These are phyloP conservation scores for Cephus runcator DNA, from an alignment of 2,888 invertebrate genomes.

Conservation along the genomic window DNA sequence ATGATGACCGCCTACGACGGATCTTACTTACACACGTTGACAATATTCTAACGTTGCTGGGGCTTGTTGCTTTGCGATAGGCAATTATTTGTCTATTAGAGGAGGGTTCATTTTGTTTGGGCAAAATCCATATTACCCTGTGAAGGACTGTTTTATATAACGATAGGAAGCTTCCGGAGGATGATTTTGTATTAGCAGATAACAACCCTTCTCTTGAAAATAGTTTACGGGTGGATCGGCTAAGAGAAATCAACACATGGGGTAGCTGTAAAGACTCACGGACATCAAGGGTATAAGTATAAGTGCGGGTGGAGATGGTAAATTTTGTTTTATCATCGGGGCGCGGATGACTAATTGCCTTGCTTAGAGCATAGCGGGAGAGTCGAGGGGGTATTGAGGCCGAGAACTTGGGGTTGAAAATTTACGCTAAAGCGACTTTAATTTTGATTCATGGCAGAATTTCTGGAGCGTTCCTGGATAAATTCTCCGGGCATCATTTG, in stretches of 20 bases:
- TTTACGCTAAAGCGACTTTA: constrained; percentile 53
- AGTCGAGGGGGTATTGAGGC: constrained; percentile 1
- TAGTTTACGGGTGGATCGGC: not conserved
- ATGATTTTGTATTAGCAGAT: not conserved
- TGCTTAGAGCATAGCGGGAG: constrained; percentile 38
- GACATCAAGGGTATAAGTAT: not conserved
- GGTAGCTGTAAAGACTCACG: not conserved
- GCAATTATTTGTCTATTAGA: not conserved
- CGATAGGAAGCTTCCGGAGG: not conserved
- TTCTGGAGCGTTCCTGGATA: constrained; percentile 23
- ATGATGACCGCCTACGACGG: not conserved
- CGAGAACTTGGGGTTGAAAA: constrained; percentile 28
- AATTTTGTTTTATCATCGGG: constrained; percentile 47
- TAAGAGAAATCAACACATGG: not conserved
- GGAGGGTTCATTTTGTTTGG: not conserved
- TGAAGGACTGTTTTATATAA: not conserved
- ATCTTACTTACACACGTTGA: not conserved
- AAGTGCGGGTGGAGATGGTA: constrained; percentile 23
- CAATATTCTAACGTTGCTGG: not conserved
- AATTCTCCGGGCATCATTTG: constrained; percentile 20
- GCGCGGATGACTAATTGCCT: constrained; percentile 51
- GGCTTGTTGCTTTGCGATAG: not conserved
- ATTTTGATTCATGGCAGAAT: constrained; percentile 54
- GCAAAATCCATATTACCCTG: not conserved
- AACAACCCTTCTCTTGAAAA: not conserved